Evolutionary conservation across 2,797 vertebrate species (phyloP).

Genomic region (Fistularia commersonii): DNA sequence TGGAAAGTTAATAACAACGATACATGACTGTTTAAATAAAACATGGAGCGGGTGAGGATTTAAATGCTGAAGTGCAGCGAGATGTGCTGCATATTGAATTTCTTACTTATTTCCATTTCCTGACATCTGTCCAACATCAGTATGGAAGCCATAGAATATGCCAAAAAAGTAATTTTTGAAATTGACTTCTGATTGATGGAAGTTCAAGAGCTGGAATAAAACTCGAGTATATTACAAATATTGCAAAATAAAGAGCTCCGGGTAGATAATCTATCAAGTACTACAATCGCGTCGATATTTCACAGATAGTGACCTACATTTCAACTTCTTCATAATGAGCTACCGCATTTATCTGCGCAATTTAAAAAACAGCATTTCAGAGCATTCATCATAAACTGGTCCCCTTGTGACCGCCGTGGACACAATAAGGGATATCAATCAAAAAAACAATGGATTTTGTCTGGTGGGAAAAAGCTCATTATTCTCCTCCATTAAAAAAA

Average conservation of each 20-base stretch:
- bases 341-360: conserved; percentile 4
- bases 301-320: conserved; percentile 2
- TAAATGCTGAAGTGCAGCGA: too few relatives aligned
- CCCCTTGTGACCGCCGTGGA: conserved; percentile 5
- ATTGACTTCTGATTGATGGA: too few relatives aligned
- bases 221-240: background rate
- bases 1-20: too few relatives aligned
- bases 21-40: too few relatives aligned
- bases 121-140: too few relatives aligned
- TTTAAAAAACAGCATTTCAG: conserved; percentile 6
- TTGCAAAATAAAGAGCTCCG: background rate
- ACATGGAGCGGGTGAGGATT: too few relatives aligned
- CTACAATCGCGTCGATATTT: background rate
- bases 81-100: too few relatives aligned
- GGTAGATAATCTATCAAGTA: background rate
- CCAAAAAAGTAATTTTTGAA: too few relatives aligned
- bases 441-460: conserved; percentile 17
- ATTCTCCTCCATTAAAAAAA: background rate
- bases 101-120: too few relatives aligned
- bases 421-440: conserved; percentile 17
- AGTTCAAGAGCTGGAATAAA: background rate
- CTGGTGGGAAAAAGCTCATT: conserved; percentile 19
- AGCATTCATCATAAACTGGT: conserved; percentile 17
- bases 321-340: background rate
- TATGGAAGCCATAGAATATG: too few relatives aligned